Conservation (phyloP, 2,113 vertebrate species). For the Tragelaphus scriptus region DNA sequence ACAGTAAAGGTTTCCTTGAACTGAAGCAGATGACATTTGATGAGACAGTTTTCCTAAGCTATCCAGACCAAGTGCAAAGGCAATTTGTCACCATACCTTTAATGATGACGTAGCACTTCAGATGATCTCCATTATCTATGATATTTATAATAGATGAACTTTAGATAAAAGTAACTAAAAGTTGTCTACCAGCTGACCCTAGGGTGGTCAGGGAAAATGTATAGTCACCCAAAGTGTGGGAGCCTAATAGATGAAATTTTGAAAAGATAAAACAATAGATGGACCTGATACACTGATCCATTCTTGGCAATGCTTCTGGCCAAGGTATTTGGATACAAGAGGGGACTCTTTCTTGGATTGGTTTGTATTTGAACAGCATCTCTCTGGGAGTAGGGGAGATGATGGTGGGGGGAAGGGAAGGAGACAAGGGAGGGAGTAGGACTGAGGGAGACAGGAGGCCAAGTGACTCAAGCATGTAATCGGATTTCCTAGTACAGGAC, state of each 20-base stretch:
- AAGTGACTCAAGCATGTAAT: not conserved
- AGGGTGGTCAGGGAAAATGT: not conserved
- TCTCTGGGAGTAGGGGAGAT: not conserved
- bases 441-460: not conserved
- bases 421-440: not conserved
- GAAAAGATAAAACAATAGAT: not conserved
- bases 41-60: not conserved
- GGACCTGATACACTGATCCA: not conserved
- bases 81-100: not conserved
- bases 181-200: not conserved
- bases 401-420: not conserved
- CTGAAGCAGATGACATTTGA: not conserved
- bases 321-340: not conserved
- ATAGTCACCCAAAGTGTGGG: too few species aligned
- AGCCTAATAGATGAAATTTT: not conserved
- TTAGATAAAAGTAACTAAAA: not conserved
- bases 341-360: not conserved
- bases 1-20: not conserved
- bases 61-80: accelerated
- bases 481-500: not conserved
- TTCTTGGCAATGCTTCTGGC: not conserved
- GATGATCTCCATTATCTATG: not conserved
- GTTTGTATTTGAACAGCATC: not conserved
- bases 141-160: not conserved
- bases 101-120: not conserved